Evolutionary conservation across 1,140 invertebrate species (phyloP), one percentile per base, ranked within the genome.

Genomic region (Ceratosolen fusciceps): DNA sequence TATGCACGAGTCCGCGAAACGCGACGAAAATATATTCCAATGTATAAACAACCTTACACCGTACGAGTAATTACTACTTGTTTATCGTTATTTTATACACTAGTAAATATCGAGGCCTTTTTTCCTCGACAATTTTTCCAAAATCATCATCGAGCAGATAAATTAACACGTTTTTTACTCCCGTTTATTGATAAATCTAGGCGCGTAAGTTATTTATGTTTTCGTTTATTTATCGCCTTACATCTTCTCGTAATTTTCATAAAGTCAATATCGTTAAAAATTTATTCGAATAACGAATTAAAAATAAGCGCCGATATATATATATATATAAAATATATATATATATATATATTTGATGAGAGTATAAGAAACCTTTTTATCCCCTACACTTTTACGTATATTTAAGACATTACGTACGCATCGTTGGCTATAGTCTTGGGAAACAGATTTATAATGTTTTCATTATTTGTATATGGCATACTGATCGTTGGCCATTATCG

Each of bases 21-120:
- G 0, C 31, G 3, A n/a, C 16, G 16, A 65, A 65, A 65, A 65
- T 65, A 65, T n/a, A 65, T 37, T 37, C 21, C 14, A 26, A 65
- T 37, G 60, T 65, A 65, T 65, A 65, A 65, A n/a, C 34, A 37
- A 16, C 31, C 31, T n/a, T 65, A 65, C 60, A 37, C 9, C n/a
- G 60, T 62, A 26, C 12, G 24, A 29, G 29, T 37, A 65, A 65
- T 37, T 37, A 65, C 31, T 65, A 37, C 60, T 37, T 65, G 31
- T 65, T 65, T 65, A 65, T 37, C 19, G 60, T 21, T 37, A 65
- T 37, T 65, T 65, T 19, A 65, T 65, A 65, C 31, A 37, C 31
- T 37, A 37, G 37, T 65, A 62, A 34, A 62, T 62, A 34, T 62
- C 5, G 16, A 62, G 34, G 4, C 9, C 1, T 26, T 58, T 52